A percentile compares a stretch with the other conserved stretches of the same genome.
Evolutionary conservation across 1,140 invertebrate species (phyloP).

Genomic region (Drosophila suzukii): DNA sequence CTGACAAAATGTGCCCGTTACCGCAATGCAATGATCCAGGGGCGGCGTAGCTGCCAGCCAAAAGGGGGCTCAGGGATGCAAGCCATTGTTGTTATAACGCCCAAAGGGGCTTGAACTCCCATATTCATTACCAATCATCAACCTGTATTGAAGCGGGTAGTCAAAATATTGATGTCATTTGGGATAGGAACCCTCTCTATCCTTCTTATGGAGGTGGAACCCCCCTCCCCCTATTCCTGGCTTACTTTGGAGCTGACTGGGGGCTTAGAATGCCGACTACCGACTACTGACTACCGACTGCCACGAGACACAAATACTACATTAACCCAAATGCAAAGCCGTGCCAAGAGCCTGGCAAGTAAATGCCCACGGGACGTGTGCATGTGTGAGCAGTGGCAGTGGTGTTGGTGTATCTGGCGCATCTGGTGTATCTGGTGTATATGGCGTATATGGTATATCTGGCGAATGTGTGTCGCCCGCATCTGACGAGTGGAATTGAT

Average conservation of each 20-base stretch:
- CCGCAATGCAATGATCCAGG: conserved; percentile 73
- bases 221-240: conserved; percentile 15
- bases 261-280: conserved; percentile 21
- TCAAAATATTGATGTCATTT: conserved; percentile 30
- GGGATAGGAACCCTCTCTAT: neutral
- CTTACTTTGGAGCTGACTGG: conserved; percentile 34
- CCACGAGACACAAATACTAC: conserved; percentile 78
- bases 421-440: conserved; percentile 12
- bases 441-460: neutral
- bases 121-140: conserved; percentile 41
- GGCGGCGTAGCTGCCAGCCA: conserved; percentile 4
- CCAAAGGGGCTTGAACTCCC: neutral
- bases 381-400: conserved; percentile 29
- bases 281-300: conserved; percentile 13
- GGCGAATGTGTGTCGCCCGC: conserved; percentile 21
- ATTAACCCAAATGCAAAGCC: conserved; percentile 81
- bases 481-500: conserved; percentile 56
- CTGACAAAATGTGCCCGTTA: conserved; percentile 78
- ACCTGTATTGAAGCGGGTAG: conserved; percentile 26
- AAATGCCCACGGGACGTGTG: conserved; percentile 65
- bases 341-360: conserved; percentile 75
- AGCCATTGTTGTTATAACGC: conserved; percentile 7
- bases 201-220: neutral
- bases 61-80: neutral
- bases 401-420: neutral